These are phyloP conservation scores for Eumaeus atala DNA, from an alignment of 1,140 invertebrate genomes.

Conservation along the genomic window DNA sequence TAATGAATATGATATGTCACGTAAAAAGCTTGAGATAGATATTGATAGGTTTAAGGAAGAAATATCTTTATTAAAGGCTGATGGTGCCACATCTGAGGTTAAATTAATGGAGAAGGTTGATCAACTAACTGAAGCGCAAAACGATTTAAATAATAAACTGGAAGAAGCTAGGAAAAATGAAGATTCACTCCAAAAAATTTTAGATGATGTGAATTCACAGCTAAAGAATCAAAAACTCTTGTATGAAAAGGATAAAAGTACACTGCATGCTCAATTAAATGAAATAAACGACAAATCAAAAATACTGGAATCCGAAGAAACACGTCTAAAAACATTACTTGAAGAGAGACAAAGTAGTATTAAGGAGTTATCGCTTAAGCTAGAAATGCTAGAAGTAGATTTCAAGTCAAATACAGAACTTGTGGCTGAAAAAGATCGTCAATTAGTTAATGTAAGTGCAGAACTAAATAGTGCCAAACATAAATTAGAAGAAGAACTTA, in stretches of 20 bases:
- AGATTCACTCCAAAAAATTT: slow-evolving; percentile 62
- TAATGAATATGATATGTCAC: slow-evolving; percentile 45
- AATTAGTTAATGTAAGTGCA: slow-evolving; percentile 68
- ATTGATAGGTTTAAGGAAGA: slow-evolving; percentile 63
- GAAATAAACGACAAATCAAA: slow-evolving; percentile 40
- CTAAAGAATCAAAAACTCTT: slow-evolving; percentile 50
- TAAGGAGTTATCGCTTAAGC: slow-evolving; percentile 62
- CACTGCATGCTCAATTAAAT: slow-evolving; percentile 42
- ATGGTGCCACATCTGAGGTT: slow-evolving; percentile 63
- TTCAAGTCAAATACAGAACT: slow-evolving; percentile 67
- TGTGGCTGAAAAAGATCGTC: slow-evolving; percentile 67
- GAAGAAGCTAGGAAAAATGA: slow-evolving; percentile 68
- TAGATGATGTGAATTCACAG: slow-evolving; percentile 59
- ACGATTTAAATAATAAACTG: slow-evolving; percentile 69
- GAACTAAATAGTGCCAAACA: slow-evolving; percentile 71
- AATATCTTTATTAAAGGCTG: slow-evolving; percentile 55
- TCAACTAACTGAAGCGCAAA: slow-evolving; percentile 65
- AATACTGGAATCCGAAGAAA: slow-evolving; percentile 43
- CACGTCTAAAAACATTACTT: slow-evolving; percentile 37
- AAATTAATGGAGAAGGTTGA: slow-evolving; percentile 70
- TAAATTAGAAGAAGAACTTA: slow-evolving; percentile 62
- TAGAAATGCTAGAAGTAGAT: slow-evolving; percentile 67
- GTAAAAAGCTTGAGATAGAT: slow-evolving; percentile 58
- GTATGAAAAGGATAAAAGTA: slow-evolving; percentile 53
- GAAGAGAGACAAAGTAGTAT: slow-evolving; percentile 63